phyloP scores from a whole-genome alignment of 2,113 vertebrate species.

The Agelaius tricolor region DNA sequence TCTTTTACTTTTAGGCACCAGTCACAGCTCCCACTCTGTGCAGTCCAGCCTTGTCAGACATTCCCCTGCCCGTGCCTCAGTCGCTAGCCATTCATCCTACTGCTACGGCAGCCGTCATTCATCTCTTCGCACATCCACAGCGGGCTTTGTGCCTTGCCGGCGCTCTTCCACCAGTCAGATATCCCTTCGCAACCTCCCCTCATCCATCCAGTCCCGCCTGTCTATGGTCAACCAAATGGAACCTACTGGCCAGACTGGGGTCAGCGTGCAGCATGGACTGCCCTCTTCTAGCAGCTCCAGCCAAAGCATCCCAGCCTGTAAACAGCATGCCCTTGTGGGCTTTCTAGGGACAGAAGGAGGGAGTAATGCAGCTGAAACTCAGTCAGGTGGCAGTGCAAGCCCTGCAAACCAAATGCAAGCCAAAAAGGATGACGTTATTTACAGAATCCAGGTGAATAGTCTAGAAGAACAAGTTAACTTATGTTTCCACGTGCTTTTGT shows the following conservation, averaged over 20 bases:
- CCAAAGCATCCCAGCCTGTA: slow-evolving; percentile 97
- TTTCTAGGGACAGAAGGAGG: slow-evolving; percentile 89
- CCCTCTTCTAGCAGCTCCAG: slow-evolving; percentile 93
- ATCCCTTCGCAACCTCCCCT: slow-evolving; percentile 91
- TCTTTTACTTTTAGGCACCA: slow-evolving; percentile 82
- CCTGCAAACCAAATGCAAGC: slow-evolving; percentile 81
- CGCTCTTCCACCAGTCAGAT: slow-evolving; percentile 97
- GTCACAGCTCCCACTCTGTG: slow-evolving; percentile 95
- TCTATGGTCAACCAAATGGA: slow-evolving; percentile 85
- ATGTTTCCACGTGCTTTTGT: not conserved
- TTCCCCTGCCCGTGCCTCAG: slow-evolving; percentile 94
- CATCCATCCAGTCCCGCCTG: slow-evolving; percentile 93
- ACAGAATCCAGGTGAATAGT: slow-evolving; percentile 91
- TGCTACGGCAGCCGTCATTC: slow-evolving; percentile 95
- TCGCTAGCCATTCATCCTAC: slow-evolving; percentile 94
- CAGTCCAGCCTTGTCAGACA: slow-evolving; percentile 91
- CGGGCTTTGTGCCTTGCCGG: slow-evolving; percentile 92
- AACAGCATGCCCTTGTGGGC: slow-evolving; percentile 91
- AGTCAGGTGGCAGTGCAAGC: slow-evolving; percentile 80
- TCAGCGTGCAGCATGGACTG: slow-evolving; percentile 74
- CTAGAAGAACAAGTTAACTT: slow-evolving; percentile 15
- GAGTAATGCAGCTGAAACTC: slow-evolving; percentile 72
- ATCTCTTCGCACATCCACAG: slow-evolving; percentile 90
- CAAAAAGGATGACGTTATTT: slow-evolving; percentile 94
- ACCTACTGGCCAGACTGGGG: slow-evolving; percentile 74